A percentile compares a stretch with the other conserved stretches of the same genome.
Conservation (phyloP, 2,113 vertebrate species). For the Sciurus niger region DNA sequence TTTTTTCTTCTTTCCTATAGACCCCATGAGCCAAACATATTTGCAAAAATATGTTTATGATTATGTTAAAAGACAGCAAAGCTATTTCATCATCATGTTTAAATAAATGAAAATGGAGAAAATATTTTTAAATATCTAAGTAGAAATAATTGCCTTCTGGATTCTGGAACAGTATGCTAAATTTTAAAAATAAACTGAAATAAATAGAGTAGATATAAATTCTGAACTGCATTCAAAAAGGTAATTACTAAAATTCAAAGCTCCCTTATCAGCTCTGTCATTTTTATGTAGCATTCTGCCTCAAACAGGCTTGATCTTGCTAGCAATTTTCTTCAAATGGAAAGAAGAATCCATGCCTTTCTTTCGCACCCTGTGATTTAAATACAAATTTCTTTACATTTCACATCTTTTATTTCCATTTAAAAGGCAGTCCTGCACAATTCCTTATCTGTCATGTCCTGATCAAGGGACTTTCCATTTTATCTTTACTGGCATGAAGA, state of each 20-base stretch:
- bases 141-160: conserved; percentile 9
- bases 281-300: not conserved
- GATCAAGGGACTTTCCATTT: conserved; percentile 39
- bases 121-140: conserved; percentile 52
- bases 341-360: not conserved
- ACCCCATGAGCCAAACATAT: not conserved
- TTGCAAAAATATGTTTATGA: conserved; percentile 43
- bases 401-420: conserved; percentile 59
- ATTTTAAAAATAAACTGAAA: conserved; percentile 54
- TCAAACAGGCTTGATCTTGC: not conserved
- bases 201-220: conserved; percentile 33
- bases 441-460: not conserved
- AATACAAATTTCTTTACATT: conserved; percentile 56
- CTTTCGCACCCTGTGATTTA: conserved; percentile 40
- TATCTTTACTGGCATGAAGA: not conserved
- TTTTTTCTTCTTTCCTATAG: not conserved
- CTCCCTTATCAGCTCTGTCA: not conserved
- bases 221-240: conserved; percentile 46
- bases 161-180: not conserved
- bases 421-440: conserved; percentile 39
- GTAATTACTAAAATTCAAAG: conserved; percentile 69
- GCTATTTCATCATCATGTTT: not conserved
- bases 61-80: conserved; percentile 41
- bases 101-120: conserved; percentile 35
- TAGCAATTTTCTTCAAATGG: conserved; percentile 9